Conservation (phyloP, 2,797 vertebrate genomes). For the Manis javanica region DNA sequence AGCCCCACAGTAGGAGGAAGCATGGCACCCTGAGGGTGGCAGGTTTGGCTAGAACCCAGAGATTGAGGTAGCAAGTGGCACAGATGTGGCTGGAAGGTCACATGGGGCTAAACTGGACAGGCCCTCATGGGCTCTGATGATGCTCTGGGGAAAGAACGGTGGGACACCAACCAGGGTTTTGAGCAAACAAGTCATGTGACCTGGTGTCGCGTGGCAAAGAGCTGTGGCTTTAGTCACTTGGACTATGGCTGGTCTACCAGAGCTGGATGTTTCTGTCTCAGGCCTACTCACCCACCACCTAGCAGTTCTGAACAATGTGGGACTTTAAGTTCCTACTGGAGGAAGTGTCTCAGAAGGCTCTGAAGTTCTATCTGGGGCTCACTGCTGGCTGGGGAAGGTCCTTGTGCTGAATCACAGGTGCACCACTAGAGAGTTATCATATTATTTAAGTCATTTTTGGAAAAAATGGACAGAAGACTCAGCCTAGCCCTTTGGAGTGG, state of each 20-base stretch:
- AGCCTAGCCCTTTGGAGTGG: not conserved
- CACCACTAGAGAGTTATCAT: not conserved
- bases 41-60: not conserved
- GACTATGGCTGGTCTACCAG: not conserved
- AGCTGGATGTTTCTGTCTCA: not conserved
- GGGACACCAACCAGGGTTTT: not conserved
- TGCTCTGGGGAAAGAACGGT: not conserved
- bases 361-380: not conserved
- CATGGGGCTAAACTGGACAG: not conserved
- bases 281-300: not conserved
- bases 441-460: slow-evolving; percentile 18
- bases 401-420: not conserved
- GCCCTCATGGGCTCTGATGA: not conserved
- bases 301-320: not conserved
- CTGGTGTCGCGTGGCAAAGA: not conserved
- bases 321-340: not conserved
- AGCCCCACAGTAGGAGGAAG: not conserved
- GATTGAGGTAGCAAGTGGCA: not conserved
- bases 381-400: not conserved
- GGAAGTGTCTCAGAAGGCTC: not conserved
- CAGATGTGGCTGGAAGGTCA: not conserved
- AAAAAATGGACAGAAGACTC: not conserved
- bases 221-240: not conserved
- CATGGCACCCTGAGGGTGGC: no score
- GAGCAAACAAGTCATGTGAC: not conserved